A percentile compares a stretch with the other conserved stretches of the same genome.
Conservation (phyloP, 2,888 invertebrate genomes). For the Lacanobia oleracea region DNA sequence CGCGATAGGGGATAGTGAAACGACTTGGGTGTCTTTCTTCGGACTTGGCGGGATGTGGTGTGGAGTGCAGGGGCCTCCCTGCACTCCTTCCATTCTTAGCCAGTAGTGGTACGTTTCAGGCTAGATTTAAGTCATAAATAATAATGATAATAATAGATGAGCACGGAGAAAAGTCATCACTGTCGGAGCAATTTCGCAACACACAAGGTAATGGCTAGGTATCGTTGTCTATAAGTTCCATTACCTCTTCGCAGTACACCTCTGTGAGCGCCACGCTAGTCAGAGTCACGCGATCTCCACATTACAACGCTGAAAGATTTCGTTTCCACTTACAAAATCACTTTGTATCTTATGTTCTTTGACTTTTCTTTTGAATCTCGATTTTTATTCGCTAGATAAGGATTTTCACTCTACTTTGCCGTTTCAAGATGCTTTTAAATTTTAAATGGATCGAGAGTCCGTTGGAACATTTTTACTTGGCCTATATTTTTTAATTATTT, state of each 20-base stretch:
- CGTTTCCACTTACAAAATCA: conserved; percentile 88
- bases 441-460: conserved; percentile 42
- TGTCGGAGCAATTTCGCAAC: conserved; percentile 53
- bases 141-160: conserved; percentile 10
- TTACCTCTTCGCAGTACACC: conserved; percentile 75
- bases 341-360: conserved; percentile 83
- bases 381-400: conserved; percentile 60
- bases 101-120: too few species aligned
- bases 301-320: conserved; percentile 86
- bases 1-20: too few species aligned
- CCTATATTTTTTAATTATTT: conserved; percentile 38
- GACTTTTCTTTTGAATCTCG: conserved; percentile 68
- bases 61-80: too few species aligned
- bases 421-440: conserved; percentile 61
- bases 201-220: conserved; percentile 63
- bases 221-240: conserved; percentile 76
- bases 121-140: too few species aligned
- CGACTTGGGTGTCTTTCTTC: too few species aligned
- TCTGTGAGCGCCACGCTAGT: conserved; percentile 71
- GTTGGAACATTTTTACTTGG: conserved; percentile 41
- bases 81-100: too few species aligned
- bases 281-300: conserved; percentile 85
- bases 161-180: conserved; percentile 55
- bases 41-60: too few species aligned
- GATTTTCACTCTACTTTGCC: conserved; percentile 52